Evolutionary conservation across 2,888 invertebrate species (phyloP).

Genomic region (Sussaba pulchella): DNA sequence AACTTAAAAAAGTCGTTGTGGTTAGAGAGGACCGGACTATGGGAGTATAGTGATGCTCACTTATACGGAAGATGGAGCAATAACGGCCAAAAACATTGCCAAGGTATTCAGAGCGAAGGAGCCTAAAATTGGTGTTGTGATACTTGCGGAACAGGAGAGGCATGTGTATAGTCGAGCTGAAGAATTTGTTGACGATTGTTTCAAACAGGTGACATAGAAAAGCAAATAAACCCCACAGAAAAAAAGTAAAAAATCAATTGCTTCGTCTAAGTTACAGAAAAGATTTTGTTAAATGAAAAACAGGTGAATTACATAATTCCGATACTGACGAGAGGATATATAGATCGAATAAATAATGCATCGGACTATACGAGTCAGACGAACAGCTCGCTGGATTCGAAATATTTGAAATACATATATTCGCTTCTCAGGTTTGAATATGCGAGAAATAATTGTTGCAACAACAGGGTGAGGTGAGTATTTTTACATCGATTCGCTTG

Average conservation of each 20-base stretch:
- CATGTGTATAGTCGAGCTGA: constrained; percentile 86
- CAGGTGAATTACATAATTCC: constrained; percentile 87
- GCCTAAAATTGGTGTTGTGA: constrained; percentile 82
- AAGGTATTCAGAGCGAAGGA: constrained; percentile 83
- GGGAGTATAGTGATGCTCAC: constrained; percentile 84
- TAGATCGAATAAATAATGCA: constrained; percentile 83
- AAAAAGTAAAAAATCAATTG: not conserved
- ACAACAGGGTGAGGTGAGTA: constrained; percentile 76
- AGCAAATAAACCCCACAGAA: too few species aligned
- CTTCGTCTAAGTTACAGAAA: not conserved
- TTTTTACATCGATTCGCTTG: not conserved
- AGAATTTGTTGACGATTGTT: constrained; percentile 86
- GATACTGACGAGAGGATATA: constrained; percentile 85
- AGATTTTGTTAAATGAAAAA: constrained; percentile 18
- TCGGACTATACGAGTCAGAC: constrained; percentile 59
- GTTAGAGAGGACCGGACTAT: constrained; percentile 68
- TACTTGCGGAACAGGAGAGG: constrained; percentile 85
- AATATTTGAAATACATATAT: constrained; percentile 78
- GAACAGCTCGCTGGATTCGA: constrained; percentile 71
- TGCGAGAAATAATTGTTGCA: constrained; percentile 73
- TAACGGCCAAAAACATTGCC: constrained; percentile 85
- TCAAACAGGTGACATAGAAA: constrained; percentile 85
- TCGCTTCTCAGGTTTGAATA: constrained; percentile 77
- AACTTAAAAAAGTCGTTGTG: not conserved
- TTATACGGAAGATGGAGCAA: constrained; percentile 86